A percentile compares a stretch with the other conserved stretches of the same genome.
These are phyloP conservation scores for Archocentrus centrarchus DNA, from an alignment of 2,113 vertebrate species.

Conservation along the genomic window DNA sequence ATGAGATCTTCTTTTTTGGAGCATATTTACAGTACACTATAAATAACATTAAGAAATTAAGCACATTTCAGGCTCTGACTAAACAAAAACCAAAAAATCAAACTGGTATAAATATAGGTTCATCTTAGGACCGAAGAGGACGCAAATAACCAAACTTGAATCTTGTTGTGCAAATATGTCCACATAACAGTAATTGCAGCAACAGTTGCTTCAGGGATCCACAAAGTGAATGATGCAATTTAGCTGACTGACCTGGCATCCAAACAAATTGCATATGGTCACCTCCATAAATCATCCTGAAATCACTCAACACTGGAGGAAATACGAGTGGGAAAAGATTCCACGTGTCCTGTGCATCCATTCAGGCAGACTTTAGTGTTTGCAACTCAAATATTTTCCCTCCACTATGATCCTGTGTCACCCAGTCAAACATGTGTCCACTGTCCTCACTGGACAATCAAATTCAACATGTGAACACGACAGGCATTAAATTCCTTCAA, in stretches of 20 bases:
- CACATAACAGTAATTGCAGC: slow-evolving; percentile 16
- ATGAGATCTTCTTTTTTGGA: slow-evolving; percentile 83
- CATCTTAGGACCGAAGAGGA: slow-evolving; percentile 44
- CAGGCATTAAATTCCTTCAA: neutral
- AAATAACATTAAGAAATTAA: slow-evolving; percentile 92
- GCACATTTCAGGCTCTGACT: slow-evolving; percentile 87
- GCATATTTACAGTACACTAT: slow-evolving; percentile 93
- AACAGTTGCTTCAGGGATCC: slow-evolving; percentile 32
- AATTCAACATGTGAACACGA: neutral
- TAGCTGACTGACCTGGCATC: slow-evolving; percentile 16
- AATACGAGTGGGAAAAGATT: neutral
- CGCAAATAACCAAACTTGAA: slow-evolving; percentile 24
- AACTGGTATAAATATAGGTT: slow-evolving; percentile 77
- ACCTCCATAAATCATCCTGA: slow-evolving; percentile 11
- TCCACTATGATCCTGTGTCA: neutral
- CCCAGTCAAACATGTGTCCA: neutral
- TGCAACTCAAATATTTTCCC: neutral
- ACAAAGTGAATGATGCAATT: slow-evolving; percentile 23
- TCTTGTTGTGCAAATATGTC: slow-evolving; percentile 43
- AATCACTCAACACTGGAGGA: neutral
- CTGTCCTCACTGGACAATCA: neutral
- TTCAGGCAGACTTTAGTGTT: neutral
- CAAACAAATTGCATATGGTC: slow-evolving; percentile 57
- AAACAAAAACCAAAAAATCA: slow-evolving; percentile 51
- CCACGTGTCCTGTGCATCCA: neutral